phyloP scores from a whole-genome alignment of 2,888 invertebrate species.

The Mimachlamys varia region DNA sequence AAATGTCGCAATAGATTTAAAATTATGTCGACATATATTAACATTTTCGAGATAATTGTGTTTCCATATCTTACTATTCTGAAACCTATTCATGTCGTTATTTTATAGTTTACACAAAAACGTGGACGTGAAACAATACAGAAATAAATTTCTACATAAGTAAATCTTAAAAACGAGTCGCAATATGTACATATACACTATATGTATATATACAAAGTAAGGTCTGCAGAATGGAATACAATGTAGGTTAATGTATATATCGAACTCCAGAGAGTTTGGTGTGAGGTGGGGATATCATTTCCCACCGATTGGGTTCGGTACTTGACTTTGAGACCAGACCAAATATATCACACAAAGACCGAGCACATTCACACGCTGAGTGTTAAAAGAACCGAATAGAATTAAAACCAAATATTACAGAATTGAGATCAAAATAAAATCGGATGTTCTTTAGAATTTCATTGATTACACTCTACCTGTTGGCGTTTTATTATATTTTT shows the following conservation, averaged over 20 bases:
- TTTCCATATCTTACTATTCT: too few species aligned
- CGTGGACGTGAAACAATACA: too few species aligned
- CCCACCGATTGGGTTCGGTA: background rate
- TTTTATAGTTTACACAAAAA: too few species aligned
- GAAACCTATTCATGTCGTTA: too few species aligned
- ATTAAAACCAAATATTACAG: slow-evolving; percentile 31
- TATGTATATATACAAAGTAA: background rate
- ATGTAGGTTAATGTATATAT: background rate
- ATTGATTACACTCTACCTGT: background rate
- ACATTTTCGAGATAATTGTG: too few species aligned
- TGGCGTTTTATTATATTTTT: slow-evolving; percentile 11
- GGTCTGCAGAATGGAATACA: background rate
- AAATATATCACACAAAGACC: background rate
- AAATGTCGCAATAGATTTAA: too few species aligned
- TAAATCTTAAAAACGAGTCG: too few species aligned
- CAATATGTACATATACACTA: too few species aligned
- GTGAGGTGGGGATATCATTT: background rate
- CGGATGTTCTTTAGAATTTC: background rate
- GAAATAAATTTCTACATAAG: too few species aligned
- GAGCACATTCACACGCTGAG: background rate
- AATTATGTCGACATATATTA: too few species aligned
- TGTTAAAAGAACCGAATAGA: slow-evolving; percentile 9
- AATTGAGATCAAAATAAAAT: slow-evolving; percentile 22
- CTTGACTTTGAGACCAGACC: background rate
- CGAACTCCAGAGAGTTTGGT: background rate